A percentile compares a stretch with the other conserved stretches of the same genome.
These are phyloP conservation scores for Festucalex cinctus DNA, from an alignment of 2,113 vertebrate species.

Conservation along the genomic window DNA sequence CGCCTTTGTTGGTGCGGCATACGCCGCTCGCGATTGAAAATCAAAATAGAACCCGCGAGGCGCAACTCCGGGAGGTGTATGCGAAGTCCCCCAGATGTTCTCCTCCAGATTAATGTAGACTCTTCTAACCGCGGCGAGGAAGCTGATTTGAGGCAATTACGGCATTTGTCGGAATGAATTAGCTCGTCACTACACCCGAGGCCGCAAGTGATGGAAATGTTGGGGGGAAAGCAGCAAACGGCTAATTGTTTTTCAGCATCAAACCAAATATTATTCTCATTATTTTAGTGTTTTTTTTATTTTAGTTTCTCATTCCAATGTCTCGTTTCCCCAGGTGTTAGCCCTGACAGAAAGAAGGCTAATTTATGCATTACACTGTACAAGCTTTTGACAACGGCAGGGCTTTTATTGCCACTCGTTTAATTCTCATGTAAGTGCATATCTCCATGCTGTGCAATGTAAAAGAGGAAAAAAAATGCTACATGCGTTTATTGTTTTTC, in stretches of 20 bases:
- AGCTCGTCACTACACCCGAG: slow-evolving; percentile 51
- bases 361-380: slow-evolving; percentile 29
- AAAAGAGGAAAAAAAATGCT: slow-evolving; percentile 15
- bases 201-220: slow-evolving; percentile 43
- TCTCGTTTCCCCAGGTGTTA: slow-evolving; percentile 3
- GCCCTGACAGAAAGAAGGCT: slow-evolving; percentile 7
- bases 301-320: background rate
- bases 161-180: slow-evolving; percentile 60
- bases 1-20: slow-evolving; percentile 42
- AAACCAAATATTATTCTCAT: slow-evolving; percentile 10
- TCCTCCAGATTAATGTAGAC: slow-evolving; percentile 74
- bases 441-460: slow-evolving; percentile 13
- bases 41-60: slow-evolving; percentile 55
- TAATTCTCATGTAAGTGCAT: slow-evolving; percentile 22
- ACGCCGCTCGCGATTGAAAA: slow-evolving; percentile 38
- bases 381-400: slow-evolving; percentile 33
- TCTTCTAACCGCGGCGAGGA: slow-evolving; percentile 55
- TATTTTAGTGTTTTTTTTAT: slow-evolving; percentile 2
- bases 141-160: slow-evolving; percentile 76
- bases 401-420: slow-evolving; percentile 18
- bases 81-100: slow-evolving; percentile 72
- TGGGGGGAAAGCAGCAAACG: slow-evolving; percentile 33
- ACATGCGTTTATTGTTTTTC: slow-evolving; percentile 1
- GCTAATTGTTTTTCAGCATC: slow-evolving; percentile 48
- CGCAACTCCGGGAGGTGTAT: slow-evolving; percentile 48